Percentiles rank a stretch among this genome's conserved stretches.
These are phyloP conservation scores for Halichoeres trimaculatus DNA, from an alignment of 2,113 vertebrate species.

Conservation along the genomic window DNA sequence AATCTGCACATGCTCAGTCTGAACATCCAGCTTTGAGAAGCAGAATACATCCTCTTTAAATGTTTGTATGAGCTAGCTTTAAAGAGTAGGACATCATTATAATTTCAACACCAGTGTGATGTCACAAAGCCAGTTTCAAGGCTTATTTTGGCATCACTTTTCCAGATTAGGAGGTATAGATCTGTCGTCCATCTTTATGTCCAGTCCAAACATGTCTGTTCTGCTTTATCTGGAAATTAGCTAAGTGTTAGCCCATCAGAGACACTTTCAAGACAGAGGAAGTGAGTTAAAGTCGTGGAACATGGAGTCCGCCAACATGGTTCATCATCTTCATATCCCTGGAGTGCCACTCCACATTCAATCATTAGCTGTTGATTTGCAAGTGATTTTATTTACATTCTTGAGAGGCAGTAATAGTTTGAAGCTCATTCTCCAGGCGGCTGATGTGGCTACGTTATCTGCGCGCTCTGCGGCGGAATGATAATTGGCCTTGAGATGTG, in stretches of 20 bases:
- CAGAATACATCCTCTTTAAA: too few relatives aligned
- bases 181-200: background rate
- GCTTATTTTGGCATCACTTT: too few relatives aligned
- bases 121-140: too few relatives aligned
- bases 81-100: too few relatives aligned
- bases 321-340: slow-evolving; percentile 58
- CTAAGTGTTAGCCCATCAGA: background rate
- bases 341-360: slow-evolving; percentile 71
- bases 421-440: slow-evolving; percentile 66
- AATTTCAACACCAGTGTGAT: too few relatives aligned
- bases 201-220: background rate
- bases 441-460: slow-evolving; percentile 62
- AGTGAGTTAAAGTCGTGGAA: slow-evolving; percentile 33
- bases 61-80: too few relatives aligned
- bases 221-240: slow-evolving; percentile 19
- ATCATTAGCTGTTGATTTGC: slow-evolving; percentile 80
- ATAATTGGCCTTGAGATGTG: slow-evolving; percentile 82
- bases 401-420: slow-evolving; percentile 77
- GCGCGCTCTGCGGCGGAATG: slow-evolving; percentile 66
- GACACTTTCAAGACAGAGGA: slow-evolving; percentile 34
- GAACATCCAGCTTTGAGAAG: too few relatives aligned
- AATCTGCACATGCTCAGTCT: too few relatives aligned
- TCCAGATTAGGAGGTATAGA: too few relatives aligned
- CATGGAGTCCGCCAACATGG: slow-evolving; percentile 25
- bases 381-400: slow-evolving; percentile 81